These are phyloP conservation scores for Trematocara stigmaticum DNA, from an alignment of 2,113 vertebrate genomes.

Conservation along the genomic window DNA sequence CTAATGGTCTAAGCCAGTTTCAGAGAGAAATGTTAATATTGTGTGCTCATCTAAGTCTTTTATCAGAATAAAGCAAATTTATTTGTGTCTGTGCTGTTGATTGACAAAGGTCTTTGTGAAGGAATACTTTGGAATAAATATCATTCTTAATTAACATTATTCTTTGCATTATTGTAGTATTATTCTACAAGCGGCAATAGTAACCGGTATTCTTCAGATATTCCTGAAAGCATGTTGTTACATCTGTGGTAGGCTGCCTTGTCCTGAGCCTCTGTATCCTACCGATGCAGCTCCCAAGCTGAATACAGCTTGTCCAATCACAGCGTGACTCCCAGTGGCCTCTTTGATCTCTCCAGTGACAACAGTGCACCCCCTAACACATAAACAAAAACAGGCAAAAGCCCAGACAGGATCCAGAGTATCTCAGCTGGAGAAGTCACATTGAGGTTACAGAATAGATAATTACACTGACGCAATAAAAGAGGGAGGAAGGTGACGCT, in stretches of 20 bases:
- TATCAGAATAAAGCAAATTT: not conserved
- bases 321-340: conserved; percentile 36
- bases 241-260: not conserved
- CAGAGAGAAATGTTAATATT: not conserved
- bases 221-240: not conserved
- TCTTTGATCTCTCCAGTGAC: conserved; percentile 38
- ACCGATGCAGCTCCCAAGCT: conserved; percentile 4
- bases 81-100: not conserved
- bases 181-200: not conserved
- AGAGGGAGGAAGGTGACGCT: not conserved
- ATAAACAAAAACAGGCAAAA: conserved; percentile 3
- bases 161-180: not conserved
- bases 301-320: conserved; percentile 41
- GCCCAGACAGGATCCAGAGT: not conserved
- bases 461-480: not conserved
- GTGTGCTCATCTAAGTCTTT: not conserved
- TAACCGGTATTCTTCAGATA: not conserved
- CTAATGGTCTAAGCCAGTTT: not conserved
- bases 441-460: not conserved
- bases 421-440: not conserved
- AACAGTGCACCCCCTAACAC: conserved; percentile 3
- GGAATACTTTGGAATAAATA: not conserved
- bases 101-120: not conserved
- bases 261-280: not conserved
- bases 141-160: not conserved